Evolutionary conservation across 2,888 invertebrate species (phyloP).

Genomic region (Herminia tarsipennalis): DNA sequence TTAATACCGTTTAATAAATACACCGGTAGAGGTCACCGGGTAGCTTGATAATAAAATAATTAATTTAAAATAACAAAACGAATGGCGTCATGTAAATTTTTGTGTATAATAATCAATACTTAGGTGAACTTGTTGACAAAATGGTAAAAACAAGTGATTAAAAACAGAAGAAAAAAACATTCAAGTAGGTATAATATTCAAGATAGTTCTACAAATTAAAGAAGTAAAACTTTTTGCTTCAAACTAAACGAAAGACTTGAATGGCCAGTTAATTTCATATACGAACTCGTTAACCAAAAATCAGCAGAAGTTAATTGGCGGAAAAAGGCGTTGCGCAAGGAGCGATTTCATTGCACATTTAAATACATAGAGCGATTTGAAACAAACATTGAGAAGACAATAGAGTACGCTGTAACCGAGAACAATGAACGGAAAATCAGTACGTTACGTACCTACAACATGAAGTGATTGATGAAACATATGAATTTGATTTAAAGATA

Average conservation of each 20-base stretch:
- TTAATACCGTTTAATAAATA: too few species aligned
- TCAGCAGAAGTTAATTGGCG: constrained; percentile 8
- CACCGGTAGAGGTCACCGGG: too few species aligned
- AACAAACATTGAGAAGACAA: constrained; percentile 28
- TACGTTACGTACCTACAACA: constrained; percentile 45
- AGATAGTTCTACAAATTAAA: too few species aligned
- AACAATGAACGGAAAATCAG: constrained; percentile 75
- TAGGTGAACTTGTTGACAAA: too few species aligned
- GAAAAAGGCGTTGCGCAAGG: constrained; percentile 5
- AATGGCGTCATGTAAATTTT: too few species aligned
- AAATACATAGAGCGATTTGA: constrained; percentile 19
- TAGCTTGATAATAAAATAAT: too few species aligned
- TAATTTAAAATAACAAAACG: too few species aligned
- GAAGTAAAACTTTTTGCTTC: not conserved
- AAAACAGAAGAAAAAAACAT: too few species aligned
- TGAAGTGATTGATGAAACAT: constrained; percentile 71
- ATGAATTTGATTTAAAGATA: constrained; percentile 47
- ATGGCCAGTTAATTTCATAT: not conserved
- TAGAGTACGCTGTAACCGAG: constrained; percentile 26
- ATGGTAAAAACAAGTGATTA: too few species aligned
- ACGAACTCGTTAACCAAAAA: constrained; percentile 1
- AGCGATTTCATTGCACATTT: constrained; percentile 11
- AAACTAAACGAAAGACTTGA: not conserved
- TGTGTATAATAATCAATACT: too few species aligned
- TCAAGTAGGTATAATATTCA: not conserved